Evolutionary conservation across 2,113 vertebrate species (phyloP).

Genomic region (Echinops telfairi): DNA sequence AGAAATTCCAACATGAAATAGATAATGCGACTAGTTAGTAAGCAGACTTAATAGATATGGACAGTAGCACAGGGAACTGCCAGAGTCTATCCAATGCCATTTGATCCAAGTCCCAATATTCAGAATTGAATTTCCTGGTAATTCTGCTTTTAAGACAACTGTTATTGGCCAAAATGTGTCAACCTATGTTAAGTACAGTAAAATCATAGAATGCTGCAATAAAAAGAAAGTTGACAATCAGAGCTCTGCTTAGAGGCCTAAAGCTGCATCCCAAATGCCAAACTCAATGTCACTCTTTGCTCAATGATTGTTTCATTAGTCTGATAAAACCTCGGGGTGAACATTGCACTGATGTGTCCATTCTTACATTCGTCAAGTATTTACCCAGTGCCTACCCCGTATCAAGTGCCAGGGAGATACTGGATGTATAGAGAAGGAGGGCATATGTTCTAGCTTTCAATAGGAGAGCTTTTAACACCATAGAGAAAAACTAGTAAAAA

Average conservation of each 20-base stretch:
- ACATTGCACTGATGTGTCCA: neutral
- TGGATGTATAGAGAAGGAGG: neutral
- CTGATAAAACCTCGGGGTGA: constrained; percentile 16
- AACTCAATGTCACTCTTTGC: constrained; percentile 18
- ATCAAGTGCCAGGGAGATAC: neutral
- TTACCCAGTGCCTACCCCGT: neutral
- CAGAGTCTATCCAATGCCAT: constrained; percentile 72
- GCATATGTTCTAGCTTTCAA: neutral
- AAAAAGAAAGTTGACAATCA: constrained; percentile 60
- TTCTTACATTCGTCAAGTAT: neutral
- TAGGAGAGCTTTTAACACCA: neutral
- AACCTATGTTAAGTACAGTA: constrained; percentile 39
- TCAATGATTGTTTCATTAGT: constrained; percentile 30
- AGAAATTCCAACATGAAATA: constrained; percentile 87
- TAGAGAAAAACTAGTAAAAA: neutral
- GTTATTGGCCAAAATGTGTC: constrained; percentile 22
- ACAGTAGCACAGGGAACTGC: constrained; percentile 76
- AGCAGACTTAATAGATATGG: constrained; percentile 88
- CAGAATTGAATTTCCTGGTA: constrained; percentile 72
- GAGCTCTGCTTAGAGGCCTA: constrained; percentile 58
- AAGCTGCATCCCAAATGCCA: constrained; percentile 33
- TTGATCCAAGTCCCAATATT: constrained; percentile 71
- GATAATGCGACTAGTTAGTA: constrained; percentile 88
- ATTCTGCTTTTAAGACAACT: constrained; percentile 44
- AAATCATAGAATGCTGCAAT: constrained; percentile 35